phyloP scores from a whole-genome alignment of 2,888 invertebrate species.

The Hofmannophila pseudospretella region DNA sequence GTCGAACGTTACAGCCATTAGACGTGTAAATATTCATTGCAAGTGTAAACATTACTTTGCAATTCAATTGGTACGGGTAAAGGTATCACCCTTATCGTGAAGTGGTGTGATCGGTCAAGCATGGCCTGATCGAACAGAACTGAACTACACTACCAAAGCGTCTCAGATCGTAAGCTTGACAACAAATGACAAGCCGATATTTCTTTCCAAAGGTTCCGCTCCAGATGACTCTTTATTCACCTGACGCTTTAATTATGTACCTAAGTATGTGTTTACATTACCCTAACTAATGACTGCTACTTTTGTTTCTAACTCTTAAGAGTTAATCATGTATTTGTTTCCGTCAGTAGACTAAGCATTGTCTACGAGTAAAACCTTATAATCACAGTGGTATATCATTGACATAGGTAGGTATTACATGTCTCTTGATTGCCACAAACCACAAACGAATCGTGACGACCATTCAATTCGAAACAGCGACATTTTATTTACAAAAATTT shows the following conservation, averaged over 20 bases:
- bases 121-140: conserved; percentile 14
- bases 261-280: conserved; percentile 12
- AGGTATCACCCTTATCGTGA: conserved; percentile 47
- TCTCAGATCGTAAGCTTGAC: conserved; percentile 13
- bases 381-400: too few relatives aligned
- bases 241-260: conserved; percentile 8
- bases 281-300: conserved; percentile 10
- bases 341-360: not conserved
- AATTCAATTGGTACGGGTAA: conserved; percentile 60
- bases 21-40: conserved; percentile 63
- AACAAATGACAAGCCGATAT: conserved; percentile 18
- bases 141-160: too few relatives aligned
- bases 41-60: conserved; percentile 50
- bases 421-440: too few relatives aligned
- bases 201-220: conserved; percentile 16
- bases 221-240: conserved; percentile 12
- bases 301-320: conserved; percentile 10
- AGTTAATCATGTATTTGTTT: conserved; percentile 8
- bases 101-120: conserved; percentile 23
- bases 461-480: conserved; percentile 37
- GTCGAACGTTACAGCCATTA: conserved; percentile 52
- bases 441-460: too few relatives aligned
- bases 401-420: too few relatives aligned
- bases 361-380: conserved; percentile 9
- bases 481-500: conserved; percentile 53